phyloP scores from a whole-genome alignment of 2,797 vertebrate genomes.

The Amniataba percoides region DNA sequence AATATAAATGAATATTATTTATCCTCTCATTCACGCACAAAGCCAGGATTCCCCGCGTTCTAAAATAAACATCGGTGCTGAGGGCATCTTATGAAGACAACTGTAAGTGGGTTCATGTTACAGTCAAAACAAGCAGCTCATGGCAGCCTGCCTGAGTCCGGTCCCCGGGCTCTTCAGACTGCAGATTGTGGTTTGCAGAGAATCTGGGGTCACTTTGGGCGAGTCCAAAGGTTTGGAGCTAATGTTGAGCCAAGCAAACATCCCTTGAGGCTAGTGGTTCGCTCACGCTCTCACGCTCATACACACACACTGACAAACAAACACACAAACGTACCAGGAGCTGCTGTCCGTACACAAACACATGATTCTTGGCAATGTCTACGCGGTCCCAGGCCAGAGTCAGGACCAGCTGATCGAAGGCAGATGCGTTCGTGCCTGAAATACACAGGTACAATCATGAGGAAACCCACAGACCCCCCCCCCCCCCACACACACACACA shows the following conservation, averaged over 20 bases:
- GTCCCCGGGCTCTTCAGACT: constrained; percentile 37
- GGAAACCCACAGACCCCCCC: constrained; percentile 26
- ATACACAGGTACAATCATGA: constrained; percentile 33
- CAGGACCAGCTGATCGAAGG: constrained; percentile 97
- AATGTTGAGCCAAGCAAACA: constrained; percentile 60
- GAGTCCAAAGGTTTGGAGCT: constrained; percentile 59
- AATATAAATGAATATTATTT: constrained; percentile 50
- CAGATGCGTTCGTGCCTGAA: constrained; percentile 95
- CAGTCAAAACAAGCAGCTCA: constrained; percentile 64
- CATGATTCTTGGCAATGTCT: constrained; percentile 99
- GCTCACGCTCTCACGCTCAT: constrained; percentile 20
- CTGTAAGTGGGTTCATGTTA: constrained; percentile 59
- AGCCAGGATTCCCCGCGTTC: constrained; percentile 40
- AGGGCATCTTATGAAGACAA: constrained; percentile 54
- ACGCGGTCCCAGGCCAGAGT: constrained; percentile 98
- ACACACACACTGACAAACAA: constrained; percentile 34
- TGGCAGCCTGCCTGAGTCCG: constrained; percentile 48
- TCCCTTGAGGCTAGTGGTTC: constrained; percentile 21
- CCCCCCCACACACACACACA: constrained; percentile 1
- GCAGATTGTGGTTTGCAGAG: constrained; percentile 37
- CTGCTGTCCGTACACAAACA: constrained; percentile 99
- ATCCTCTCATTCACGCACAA: constrained; percentile 35
- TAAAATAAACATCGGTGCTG: constrained; percentile 66
- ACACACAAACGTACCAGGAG: constrained; percentile 90
- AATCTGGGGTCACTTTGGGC: constrained; percentile 55